phyloP scores from a whole-genome alignment of 2,113 vertebrate genomes.

The Ochotona princeps region DNA sequence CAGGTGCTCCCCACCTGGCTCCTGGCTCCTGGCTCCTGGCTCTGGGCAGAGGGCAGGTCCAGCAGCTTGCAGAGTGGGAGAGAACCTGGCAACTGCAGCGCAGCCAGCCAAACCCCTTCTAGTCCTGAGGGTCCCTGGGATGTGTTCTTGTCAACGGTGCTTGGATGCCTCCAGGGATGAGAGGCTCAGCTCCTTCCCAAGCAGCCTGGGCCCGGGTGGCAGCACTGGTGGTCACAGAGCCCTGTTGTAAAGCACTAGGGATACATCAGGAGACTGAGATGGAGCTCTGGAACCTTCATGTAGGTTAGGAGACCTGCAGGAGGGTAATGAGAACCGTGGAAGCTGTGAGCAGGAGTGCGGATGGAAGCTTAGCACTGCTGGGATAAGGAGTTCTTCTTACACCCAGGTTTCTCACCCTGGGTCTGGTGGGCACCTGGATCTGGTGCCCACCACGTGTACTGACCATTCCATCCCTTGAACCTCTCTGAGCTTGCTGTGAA shows the following conservation, averaged over 20 bases:
- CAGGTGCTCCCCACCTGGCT: not conserved
- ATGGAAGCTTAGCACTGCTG: accelerated
- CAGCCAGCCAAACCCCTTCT: not conserved
- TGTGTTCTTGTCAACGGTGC: not conserved
- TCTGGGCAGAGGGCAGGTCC: not conserved
- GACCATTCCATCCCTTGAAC: not conserved
- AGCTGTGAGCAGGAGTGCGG: too few species aligned
- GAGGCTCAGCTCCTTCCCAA: not conserved
- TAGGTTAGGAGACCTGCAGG: not conserved
- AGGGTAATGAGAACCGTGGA: not conserved
- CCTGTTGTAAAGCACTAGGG: too few species aligned
- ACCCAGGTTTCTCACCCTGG: not conserved
- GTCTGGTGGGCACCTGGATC: not conserved
- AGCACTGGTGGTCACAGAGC: accelerated
- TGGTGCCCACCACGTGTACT: not conserved
- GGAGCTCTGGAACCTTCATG: not conserved
- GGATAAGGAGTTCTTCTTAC: not conserved
- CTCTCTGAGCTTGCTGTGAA: not conserved
- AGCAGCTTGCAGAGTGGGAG: not conserved
- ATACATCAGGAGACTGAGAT: not conserved
- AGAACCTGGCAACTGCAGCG: not conserved
- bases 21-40: not conserved
- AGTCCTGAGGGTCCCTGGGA: too few species aligned
- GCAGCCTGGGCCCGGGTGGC: not conserved
- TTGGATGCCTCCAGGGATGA: not conserved